These are phyloP conservation scores for Saccostrea glomerata DNA, from an alignment of 1,140 invertebrate genomes.

Conservation along the genomic window DNA sequence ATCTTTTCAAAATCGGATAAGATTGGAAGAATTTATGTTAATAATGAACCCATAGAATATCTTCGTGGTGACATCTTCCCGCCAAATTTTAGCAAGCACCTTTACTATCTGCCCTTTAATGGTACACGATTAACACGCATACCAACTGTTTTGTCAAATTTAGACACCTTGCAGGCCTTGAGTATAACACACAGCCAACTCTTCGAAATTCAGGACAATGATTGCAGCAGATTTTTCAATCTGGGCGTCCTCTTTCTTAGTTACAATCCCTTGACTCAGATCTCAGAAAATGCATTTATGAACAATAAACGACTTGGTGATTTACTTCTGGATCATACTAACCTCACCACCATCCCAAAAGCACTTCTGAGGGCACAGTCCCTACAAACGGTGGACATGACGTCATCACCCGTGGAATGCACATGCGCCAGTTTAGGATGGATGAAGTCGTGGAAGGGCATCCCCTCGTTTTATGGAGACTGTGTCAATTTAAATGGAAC, in stretches of 20 bases:
- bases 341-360: background rate
- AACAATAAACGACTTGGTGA: slow-evolving; percentile 22
- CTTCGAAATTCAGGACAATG: background rate
- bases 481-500: slow-evolving; percentile 3
- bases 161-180: background rate
- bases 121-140: background rate
- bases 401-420: background rate
- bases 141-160: background rate
- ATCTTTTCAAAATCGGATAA: background rate
- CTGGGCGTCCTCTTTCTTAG: background rate
- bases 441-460: slow-evolving; percentile 11
- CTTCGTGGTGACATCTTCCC: background rate
- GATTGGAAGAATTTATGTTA: background rate
- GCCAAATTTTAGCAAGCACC: background rate
- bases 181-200: background rate
- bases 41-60: background rate
- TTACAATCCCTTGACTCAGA: background rate
- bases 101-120: background rate
- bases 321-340: background rate
- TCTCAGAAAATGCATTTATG: slow-evolving; percentile 2
- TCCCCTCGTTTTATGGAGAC: background rate
- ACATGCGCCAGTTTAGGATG: background rate
- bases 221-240: background rate
- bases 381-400: background rate
- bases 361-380: background rate